phyloP scores from a whole-genome alignment of 2,888 invertebrate genomes.

The Tetragnatha montana region DNA sequence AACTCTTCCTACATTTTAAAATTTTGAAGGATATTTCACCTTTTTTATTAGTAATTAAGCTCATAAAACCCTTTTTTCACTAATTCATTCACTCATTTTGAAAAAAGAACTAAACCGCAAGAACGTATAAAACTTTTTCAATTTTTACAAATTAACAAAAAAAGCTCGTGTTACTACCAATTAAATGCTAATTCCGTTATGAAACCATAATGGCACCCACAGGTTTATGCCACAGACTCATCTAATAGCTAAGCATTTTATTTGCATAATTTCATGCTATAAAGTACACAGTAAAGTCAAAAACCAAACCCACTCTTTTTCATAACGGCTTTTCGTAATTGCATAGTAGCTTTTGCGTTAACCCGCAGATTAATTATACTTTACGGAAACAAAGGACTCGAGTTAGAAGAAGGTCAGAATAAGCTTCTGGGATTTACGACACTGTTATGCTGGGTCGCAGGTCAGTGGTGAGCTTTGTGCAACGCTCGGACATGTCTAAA shows the following conservation, averaged over 20 bases:
- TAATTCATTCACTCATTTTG: too few relatives aligned
- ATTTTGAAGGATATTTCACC: too few relatives aligned
- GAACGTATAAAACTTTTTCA: too few relatives aligned
- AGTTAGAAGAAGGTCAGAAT: slow-evolving; percentile 34
- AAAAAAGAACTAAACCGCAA: too few relatives aligned
- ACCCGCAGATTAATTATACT: slow-evolving; percentile 31
- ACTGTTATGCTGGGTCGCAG: slow-evolving; percentile 6
- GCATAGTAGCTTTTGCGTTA: slow-evolving; percentile 35
- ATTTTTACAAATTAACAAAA: too few relatives aligned
- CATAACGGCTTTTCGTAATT: slow-evolving; percentile 9
- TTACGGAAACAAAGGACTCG: slow-evolving; percentile 35
- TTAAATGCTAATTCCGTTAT: background rate
- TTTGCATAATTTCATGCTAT: background rate
- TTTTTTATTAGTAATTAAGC: too few relatives aligned
- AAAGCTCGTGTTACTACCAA: background rate
- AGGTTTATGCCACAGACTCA: background rate
- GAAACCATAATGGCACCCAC: background rate
- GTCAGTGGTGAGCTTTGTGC: slow-evolving; percentile 19
- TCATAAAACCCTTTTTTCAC: too few relatives aligned
- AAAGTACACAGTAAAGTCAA: background rate
- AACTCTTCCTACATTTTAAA: too few relatives aligned
- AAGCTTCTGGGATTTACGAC: slow-evolving; percentile 37
- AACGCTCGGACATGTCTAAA: slow-evolving; percentile 8
- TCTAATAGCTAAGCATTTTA: background rate
- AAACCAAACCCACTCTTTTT: background rate